Evolutionary conservation across 1,140 invertebrate genomes (phyloP), one percentile per base, ranked within the genome.

Genomic region (Heliconius melpomene): DNA sequence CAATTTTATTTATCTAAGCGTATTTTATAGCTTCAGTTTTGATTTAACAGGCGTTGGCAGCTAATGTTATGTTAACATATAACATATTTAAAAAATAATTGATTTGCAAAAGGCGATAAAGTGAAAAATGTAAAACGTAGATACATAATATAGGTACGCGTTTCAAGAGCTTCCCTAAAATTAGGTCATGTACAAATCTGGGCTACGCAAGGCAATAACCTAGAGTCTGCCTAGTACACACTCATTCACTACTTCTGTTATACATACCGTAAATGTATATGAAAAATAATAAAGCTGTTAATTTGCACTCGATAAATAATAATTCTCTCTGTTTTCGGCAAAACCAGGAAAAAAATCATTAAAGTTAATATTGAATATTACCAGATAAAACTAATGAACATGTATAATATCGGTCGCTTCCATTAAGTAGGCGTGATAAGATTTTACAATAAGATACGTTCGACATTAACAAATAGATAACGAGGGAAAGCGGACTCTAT

Each of bases 381-480:
- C n/a, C 54, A 60, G 7, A 23, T 60, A 60, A 60, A 60, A 23
- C 7, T 60, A 23, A 60, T 60, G 54, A 60, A 9, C 20, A 60
- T 23, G 54, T 60, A 9, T 71, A n/a, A 71, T 71, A 36, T 71
- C 36, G 29, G 32, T 29, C 23, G 11, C 7, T 1, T 72, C 32
- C 16, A 40, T 72, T 72, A 72, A 36, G 20, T 0, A 72, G 36
- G 7, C 36, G 66, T 72, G 60, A 66, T 72, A 75, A 23, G 26
- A 66, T 54, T 74, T 78, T 82, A 81, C 74, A 73, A 80, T 66
- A 40, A 82, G 71, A 79, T 81, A 81, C 82, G 75, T 88, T 89
- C 90, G 88, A 92, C 87, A 88, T 89, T 91, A 77, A 80, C 83
- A 87, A 85, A 87, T 87, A 86, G 85, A 89, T 70, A 77, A 77